A percentile compares a stretch with the other conserved stretches of the same genome.
These are phyloP conservation scores for Nebria salina DNA, from an alignment of 2,888 invertebrate species.

Conservation along the genomic window DNA sequence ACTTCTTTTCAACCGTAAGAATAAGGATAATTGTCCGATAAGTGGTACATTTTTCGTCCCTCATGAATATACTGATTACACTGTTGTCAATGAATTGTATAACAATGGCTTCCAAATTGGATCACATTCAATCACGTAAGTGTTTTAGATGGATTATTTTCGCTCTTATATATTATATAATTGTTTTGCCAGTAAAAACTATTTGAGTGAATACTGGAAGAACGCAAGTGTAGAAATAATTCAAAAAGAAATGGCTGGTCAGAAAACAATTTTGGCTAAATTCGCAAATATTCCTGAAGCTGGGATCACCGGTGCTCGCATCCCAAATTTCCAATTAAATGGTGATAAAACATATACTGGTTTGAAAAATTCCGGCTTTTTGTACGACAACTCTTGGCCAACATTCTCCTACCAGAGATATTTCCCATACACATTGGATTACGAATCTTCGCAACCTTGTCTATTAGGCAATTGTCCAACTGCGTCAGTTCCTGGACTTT, in stretches of 20 bases:
- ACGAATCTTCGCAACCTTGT: slow-evolving; percentile 68
- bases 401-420: slow-evolving; percentile 64
- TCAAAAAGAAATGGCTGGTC: slow-evolving; percentile 58
- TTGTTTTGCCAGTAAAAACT: slow-evolving; percentile 48
- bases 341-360: slow-evolving; percentile 70
- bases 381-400: slow-evolving; percentile 73
- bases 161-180: too few relatives aligned
- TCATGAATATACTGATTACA: slow-evolving; percentile 78
- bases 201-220: slow-evolving; percentile 56
- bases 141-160: slow-evolving; percentile 7
- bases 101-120: slow-evolving; percentile 73
- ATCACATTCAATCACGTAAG: slow-evolving; percentile 74
- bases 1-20: slow-evolving; percentile 65
- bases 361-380: slow-evolving; percentile 64
- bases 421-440: slow-evolving; percentile 78
- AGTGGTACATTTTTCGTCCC: slow-evolving; percentile 76
- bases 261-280: slow-evolving; percentile 56
- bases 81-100: slow-evolving; percentile 69
- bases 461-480: slow-evolving; percentile 66
- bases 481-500: slow-evolving; percentile 68
- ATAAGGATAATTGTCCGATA: slow-evolving; percentile 72
- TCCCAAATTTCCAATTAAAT: slow-evolving; percentile 68
- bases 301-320: slow-evolving; percentile 60
- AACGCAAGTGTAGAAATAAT: slow-evolving; percentile 53
- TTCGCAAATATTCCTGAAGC: slow-evolving; percentile 58